These are phyloP conservation scores for Scaptomyza reducta DNA, from an alignment of 2,888 invertebrate genomes.

Conservation along the genomic window DNA sequence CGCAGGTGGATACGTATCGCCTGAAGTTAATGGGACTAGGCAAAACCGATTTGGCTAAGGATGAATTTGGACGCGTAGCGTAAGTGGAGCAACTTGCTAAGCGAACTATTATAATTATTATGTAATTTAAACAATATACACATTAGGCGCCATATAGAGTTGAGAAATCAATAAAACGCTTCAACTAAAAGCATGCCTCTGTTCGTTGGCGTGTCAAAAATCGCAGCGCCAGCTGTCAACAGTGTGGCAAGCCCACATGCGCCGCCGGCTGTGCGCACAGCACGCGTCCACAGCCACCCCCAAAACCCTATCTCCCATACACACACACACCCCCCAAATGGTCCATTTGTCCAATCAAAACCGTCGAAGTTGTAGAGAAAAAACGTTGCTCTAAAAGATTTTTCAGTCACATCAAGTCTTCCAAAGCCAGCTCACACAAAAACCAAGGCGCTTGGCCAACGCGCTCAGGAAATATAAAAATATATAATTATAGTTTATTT, in stretches of 20 bases:
- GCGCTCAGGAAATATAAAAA: conserved; percentile 51
- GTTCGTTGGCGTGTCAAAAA: conserved; percentile 42
- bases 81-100: conserved; percentile 57
- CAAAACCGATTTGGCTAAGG: conserved; percentile 87
- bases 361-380: conserved; percentile 61
- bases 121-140: conserved; percentile 58
- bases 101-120: conserved; percentile 37
- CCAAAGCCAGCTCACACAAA: conserved; percentile 66
- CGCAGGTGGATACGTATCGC: conserved; percentile 94
- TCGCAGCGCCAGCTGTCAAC: conserved; percentile 63
- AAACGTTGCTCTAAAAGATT: conserved; percentile 71
- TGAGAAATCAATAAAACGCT: conserved; percentile 68
- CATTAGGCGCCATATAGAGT: conserved; percentile 26
- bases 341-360: conserved; percentile 51
- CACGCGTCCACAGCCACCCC: conserved; percentile 25
- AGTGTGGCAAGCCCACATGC: conserved; percentile 42
- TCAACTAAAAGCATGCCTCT: conserved; percentile 31
- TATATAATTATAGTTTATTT: conserved; percentile 24
- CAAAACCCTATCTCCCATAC: not conserved
- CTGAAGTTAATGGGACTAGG: conserved; percentile 91
- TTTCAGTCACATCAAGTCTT: conserved; percentile 82
- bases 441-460: conserved; percentile 31
- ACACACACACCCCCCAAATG: not conserved
- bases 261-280: conserved; percentile 60
- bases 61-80: conserved; percentile 93